Conservation (phyloP, 2,888 invertebrate genomes). For the Pyrgus malvae region DNA sequence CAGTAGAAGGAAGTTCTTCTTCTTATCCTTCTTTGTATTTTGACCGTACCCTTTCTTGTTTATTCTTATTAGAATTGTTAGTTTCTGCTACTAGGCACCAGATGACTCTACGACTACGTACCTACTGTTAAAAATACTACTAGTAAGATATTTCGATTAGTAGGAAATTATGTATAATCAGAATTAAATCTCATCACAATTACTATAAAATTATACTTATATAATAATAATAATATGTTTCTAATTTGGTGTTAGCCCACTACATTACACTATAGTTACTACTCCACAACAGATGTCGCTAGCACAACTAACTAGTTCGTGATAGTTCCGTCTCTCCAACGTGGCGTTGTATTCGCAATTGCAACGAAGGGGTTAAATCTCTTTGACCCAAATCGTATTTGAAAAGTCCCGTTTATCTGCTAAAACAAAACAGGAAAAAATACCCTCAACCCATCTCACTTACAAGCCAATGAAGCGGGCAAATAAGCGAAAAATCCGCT, state of each 20-base stretch:
- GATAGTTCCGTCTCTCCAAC: slow-evolving; percentile 29
- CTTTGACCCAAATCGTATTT: slow-evolving; percentile 40
- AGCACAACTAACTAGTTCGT: slow-evolving; percentile 41
- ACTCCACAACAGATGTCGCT: slow-evolving; percentile 49
- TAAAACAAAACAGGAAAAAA: slow-evolving; percentile 56
- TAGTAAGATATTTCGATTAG: too few species aligned
- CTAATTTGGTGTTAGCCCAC: not conserved
- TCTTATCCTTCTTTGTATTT: too few species aligned
- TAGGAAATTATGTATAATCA: too few species aligned
- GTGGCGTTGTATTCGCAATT: slow-evolving; percentile 30
- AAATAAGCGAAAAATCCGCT: slow-evolving; percentile 79
- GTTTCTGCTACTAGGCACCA: slow-evolving; percentile 31
- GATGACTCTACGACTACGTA: slow-evolving; percentile 32
- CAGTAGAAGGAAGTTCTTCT: too few species aligned
- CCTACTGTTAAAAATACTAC: not conserved
- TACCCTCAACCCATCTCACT: slow-evolving; percentile 70
- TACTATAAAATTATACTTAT: too few species aligned
- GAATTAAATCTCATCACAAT: too few species aligned
- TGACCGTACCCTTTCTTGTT: too few species aligned
- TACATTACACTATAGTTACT: slow-evolving; percentile 30
- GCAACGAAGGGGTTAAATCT: slow-evolving; percentile 15
- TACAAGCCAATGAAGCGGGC: slow-evolving; percentile 80
- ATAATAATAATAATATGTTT: too few species aligned
- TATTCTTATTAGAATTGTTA: slow-evolving; percentile 22
- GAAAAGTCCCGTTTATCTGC: slow-evolving; percentile 35